Base-by-base conservation (phyloP, 1,140 invertebrate species). In the Zaprionus davidi region DNA sequence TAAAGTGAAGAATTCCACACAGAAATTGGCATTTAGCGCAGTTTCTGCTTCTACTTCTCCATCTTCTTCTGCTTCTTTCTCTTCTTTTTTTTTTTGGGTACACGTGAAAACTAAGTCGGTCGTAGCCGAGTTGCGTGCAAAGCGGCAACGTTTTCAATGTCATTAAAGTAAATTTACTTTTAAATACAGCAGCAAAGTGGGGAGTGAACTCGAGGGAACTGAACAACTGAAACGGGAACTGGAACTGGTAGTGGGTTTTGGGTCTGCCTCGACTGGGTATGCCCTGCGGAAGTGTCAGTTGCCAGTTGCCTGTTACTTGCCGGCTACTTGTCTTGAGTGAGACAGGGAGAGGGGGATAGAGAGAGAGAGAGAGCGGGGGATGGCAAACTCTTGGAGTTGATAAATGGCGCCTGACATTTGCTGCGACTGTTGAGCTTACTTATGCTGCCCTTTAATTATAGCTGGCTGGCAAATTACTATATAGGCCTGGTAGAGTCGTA, bases 151-250 rank as follows among this genome's bases (percentile, higher is more conserved):
- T 72, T 78, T 83, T 88, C 78, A 83, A 81, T 87, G 83, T 73
- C 83, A 87, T 83, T 87, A 80, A 87, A 87, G 78, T 64, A 64
- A 82, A 82, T 79, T 82, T 82, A 56, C 56, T 83, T 83, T 83
- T 84, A 68, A 83, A 80, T 80, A 78, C 73, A 72, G 41, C 60
- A 64, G 31, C 24, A 49, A 70, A 51, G 44, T 22, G 38, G 64
- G 46, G 36, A 34, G 31, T 15, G 44, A 73, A 65, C 72, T 76
- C 38, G 55, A 65, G 59, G 41, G 31, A 41, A 13, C 59, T 22
- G 22, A 15, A 51, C 24, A 15, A 68, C 49, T 24, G 31, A 4
- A 28, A 7, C 36, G 17, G 36, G 6, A 15, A n/a, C 58, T 28
- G 34, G 38, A 13, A 13, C 28, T 59, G 28, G 41, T 7, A 22